Evolutionary conservation across 2,797 vertebrate species (phyloP), one percentile per base, ranked within the genome.

Genomic region (Chaunax sp.): DNA sequence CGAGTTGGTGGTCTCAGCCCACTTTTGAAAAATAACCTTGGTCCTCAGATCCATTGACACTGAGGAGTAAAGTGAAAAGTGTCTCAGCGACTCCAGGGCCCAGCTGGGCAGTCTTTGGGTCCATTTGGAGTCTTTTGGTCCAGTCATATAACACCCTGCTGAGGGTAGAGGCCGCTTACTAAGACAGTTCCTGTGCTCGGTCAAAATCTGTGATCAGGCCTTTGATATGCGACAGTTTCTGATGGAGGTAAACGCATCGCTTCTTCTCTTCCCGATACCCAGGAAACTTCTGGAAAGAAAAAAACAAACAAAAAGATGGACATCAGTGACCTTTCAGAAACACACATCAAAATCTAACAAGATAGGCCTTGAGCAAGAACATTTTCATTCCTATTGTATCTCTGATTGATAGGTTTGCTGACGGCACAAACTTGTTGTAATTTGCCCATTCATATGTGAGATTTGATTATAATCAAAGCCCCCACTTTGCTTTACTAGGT

Each of bases 141-240:
- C 85, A 66, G 82, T 82, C 57, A 33, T 72, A 45, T 67, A 53
- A 8, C 69, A 78, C 75, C 84, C 83, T 25, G 55, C 50, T 19
- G 40, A 75, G 63, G 82, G 76, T 3, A 41, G 43, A 75, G 47
- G 67, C 74, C 60, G 26, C 60, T 73, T 40, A 87, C 85, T 92
- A 94, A 40, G 87, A 90, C 19, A 86, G 82, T 12, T 75, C 83
- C 59, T 93, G 92, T 20, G 92, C 91, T 63, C 80, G 91, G 89
- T 97, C 96, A 59, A 94, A 96, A 77, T 95, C 93, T 69, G 94
- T 80, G 80, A 96, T 96, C 83, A 94, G 92, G 69, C 82, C 84
- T 93, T 97, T 97, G 90, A 95, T 96, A 91, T 96, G 96, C 1
- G 95, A 94, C 69, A 96, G 84, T 92, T 97, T 97, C 84, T 93